phyloP scores from a whole-genome alignment of 2,113 vertebrate species.

The Miniopterus natalensis region DNA sequence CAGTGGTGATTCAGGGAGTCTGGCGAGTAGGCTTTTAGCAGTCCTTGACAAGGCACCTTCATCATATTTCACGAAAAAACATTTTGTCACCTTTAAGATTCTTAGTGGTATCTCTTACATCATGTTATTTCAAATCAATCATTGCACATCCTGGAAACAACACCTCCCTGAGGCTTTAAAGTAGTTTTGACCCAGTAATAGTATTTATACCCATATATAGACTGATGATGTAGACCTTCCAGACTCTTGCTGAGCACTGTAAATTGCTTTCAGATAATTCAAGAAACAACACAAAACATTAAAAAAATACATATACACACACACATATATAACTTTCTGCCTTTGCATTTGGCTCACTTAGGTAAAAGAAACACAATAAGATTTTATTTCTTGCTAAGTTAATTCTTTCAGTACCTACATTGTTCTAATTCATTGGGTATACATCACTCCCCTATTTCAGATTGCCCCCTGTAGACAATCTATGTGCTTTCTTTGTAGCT shows the following conservation, averaged over 20 bases:
- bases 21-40: not conserved
- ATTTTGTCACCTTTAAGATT: constrained; percentile 54
- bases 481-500: not conserved
- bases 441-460: not conserved
- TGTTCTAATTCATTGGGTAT: not conserved
- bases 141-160: constrained; percentile 33
- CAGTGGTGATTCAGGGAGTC: not conserved
- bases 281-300: not conserved
- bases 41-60: constrained; percentile 65
- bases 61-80: constrained; percentile 34
- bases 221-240: not conserved
- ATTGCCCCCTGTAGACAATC: not conserved
- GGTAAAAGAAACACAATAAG: not conserved
- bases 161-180: not conserved
- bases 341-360: not conserved
- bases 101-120: constrained; percentile 50
- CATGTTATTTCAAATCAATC: constrained; percentile 69
- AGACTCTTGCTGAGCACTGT: not conserved
- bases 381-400: not conserved
- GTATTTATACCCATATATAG: not conserved
- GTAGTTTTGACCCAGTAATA: not conserved
- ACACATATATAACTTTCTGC: not conserved
- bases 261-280: constrained; percentile 44
- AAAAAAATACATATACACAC: not conserved
- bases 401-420: not conserved